These are phyloP conservation scores for Microplitis manilae DNA, from an alignment of 2,888 invertebrate species.

Conservation along the genomic window DNA sequence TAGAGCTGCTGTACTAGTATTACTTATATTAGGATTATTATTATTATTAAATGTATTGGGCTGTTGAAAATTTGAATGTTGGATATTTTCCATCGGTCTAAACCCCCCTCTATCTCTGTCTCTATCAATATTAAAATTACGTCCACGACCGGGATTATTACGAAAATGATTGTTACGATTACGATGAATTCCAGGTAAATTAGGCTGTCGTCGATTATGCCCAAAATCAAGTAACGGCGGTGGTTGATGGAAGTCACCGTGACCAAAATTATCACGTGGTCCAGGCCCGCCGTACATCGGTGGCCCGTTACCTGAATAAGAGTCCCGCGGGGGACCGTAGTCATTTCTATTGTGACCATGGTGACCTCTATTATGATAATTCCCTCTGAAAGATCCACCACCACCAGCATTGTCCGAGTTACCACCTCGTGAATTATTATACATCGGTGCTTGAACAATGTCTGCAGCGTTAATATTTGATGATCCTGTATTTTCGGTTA, in stretches of 20 bases:
- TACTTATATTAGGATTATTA: slow-evolving; percentile 44
- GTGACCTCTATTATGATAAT: slow-evolving; percentile 61
- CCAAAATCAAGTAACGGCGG: slow-evolving; percentile 56
- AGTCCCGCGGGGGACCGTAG: slow-evolving; percentile 72
- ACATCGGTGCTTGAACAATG: slow-evolving; percentile 76
- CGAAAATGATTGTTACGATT: slow-evolving; percentile 66
- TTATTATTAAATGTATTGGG: slow-evolving; percentile 25
- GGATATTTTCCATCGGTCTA: slow-evolving; percentile 42
- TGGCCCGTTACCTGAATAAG: slow-evolving; percentile 63
- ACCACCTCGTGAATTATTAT: slow-evolving; percentile 76
- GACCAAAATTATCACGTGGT: slow-evolving; percentile 57
- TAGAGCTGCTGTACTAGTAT: slow-evolving; percentile 1
- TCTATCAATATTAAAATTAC: slow-evolving; percentile 51
- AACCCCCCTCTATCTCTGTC: slow-evolving; percentile 52
- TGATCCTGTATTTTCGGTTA: slow-evolving; percentile 11
- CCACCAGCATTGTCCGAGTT: slow-evolving; percentile 60
- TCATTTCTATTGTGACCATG: slow-evolving; percentile 61
- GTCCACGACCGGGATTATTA: slow-evolving; percentile 49
- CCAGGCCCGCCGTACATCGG: slow-evolving; percentile 65
- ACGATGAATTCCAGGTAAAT: slow-evolving; percentile 59
- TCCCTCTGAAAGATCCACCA: slow-evolving; percentile 61
- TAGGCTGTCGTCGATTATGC: slow-evolving; percentile 58
- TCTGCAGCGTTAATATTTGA: slow-evolving; percentile 56
- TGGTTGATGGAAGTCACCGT: slow-evolving; percentile 60
- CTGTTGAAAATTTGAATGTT: slow-evolving; percentile 51